Percentiles rank a stretch among this genome's conserved stretches.
phyloP scores from a whole-genome alignment of 1,140 invertebrate genomes.

The Leptoteleia sp. region DNA sequence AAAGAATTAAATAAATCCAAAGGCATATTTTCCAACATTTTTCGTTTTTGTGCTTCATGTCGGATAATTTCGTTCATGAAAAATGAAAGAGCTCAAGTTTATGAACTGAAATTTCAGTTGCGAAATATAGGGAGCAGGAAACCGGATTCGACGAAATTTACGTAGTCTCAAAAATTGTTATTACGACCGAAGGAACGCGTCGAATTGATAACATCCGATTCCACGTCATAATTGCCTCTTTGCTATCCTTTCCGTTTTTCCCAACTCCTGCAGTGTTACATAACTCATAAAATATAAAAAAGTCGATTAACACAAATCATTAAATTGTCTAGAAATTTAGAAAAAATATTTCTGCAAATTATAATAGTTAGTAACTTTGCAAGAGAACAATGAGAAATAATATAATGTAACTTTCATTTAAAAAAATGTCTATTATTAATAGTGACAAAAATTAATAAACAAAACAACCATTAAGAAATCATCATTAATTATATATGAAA shows the following conservation, averaged over 20 bases:
- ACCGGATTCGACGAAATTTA: constrained; percentile 34
- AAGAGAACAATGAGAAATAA: too few relatives aligned
- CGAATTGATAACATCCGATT: constrained; percentile 46
- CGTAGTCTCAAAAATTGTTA: constrained; percentile 61
- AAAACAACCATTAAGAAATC: too few relatives aligned
- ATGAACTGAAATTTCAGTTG: constrained; percentile 41
- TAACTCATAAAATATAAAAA: not conserved
- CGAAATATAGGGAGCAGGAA: constrained; percentile 25
- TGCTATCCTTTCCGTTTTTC: constrained; percentile 27
- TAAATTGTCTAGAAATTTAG: too few relatives aligned
- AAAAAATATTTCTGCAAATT: too few relatives aligned
- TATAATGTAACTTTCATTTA: too few relatives aligned
- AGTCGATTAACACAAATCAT: too few relatives aligned
- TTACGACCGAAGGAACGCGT: constrained; percentile 18
- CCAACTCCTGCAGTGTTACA: not conserved
- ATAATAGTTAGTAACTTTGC: too few relatives aligned
- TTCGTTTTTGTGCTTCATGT: constrained; percentile 13
- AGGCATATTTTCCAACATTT: not conserved
- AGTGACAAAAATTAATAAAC: too few relatives aligned
- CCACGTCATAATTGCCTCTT: constrained; percentile 26
- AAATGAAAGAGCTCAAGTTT: constrained; percentile 31
- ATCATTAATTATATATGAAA: too few relatives aligned
- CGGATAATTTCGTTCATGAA: constrained; percentile 23
- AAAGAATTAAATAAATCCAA: too few relatives aligned
- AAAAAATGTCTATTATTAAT: too few relatives aligned